Evolutionary conservation across 2,888 invertebrate genomes (phyloP), one percentile per base, ranked within the genome.

Genomic region (Resseliella maxima): DNA sequence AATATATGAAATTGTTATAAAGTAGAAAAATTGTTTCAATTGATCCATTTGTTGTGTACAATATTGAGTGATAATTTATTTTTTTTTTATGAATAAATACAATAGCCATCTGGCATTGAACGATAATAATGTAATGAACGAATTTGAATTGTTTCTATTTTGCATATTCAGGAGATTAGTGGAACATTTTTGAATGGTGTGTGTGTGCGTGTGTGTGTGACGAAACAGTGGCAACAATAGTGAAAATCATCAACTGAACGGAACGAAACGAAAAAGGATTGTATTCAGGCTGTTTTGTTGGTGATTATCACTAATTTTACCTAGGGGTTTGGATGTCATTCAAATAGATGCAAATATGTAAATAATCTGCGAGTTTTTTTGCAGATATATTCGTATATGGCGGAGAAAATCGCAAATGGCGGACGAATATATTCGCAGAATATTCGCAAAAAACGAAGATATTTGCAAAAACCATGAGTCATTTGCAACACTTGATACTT

Each of bases 141-240:
- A 31, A 31, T 72, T 50, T 50, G 18, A 18, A 72, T 31, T 72
- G 5, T 59, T 59, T 59, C 35, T 27, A 72, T 36, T 35, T 81
- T 85, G 36, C 12, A 41, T 46, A 21, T 38, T 8, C n/a, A n/a
- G 24, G 83, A 24, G 24, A 5, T 1, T 27, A 24, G 31, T 41
- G n/a, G 41, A 83, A 15, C 6, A 1, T 41, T 41, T 81, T 81
- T 38, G 41, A 83, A 83, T 83, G n/a, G 85, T 85, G n/a, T 85
- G 31, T n/a, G n/a, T n/a, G n/a, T n/a, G n/a, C n/a, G n/a, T n/a
- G n/a, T n/a, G n/a, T n/a, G n/a, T 85, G 24, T 85, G 21, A 38
- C 41, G 41, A 41, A 8, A 41, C 31, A 35, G 18, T 21, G 35
- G 1, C 36, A n/a, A 81, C 18, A 81, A 81, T 36, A 10, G n/a